Percentiles rank a stretch among this genome's conserved stretches.
phyloP scores from a whole-genome alignment of 2,113 vertebrate genomes.

The Perccottus glenii region DNA sequence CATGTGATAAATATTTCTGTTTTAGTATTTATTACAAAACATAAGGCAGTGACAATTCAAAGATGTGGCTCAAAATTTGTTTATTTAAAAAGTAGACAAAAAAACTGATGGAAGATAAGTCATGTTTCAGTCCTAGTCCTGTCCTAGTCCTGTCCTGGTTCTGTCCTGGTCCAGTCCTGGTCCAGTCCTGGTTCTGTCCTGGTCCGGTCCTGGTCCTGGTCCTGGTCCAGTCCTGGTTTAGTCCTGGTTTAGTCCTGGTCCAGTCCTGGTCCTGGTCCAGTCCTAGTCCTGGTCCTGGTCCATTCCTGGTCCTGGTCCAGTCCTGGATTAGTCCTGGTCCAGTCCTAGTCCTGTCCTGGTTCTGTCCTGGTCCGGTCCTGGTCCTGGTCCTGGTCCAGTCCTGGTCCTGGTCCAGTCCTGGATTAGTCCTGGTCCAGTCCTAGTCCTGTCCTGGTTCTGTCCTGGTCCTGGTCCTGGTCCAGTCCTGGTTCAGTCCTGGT shows the following conservation, averaged over 20 bases:
- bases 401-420: too few relatives aligned
- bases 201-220: neutral
- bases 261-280: neutral
- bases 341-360: too few relatives aligned
- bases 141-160: neutral
- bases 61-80: too few relatives aligned
- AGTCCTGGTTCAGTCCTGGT: neutral
- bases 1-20: too few relatives aligned
- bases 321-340: neutral
- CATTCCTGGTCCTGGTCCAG: too few relatives aligned
- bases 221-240: neutral
- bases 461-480: neutral
- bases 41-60: too few relatives aligned
- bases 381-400: neutral
- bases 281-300: neutral
- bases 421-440: too few relatives aligned
- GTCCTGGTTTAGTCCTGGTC: neutral
- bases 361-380: neutral
- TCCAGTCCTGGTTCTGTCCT: neutral
- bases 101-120: too few relatives aligned
- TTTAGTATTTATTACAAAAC: too few relatives aligned
- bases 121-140: too few relatives aligned
- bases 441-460: neutral
- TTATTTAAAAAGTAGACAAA: too few relatives aligned
- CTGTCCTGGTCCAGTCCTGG: neutral